Evolutionary conservation across 1,140 invertebrate species (phyloP).

Genomic region (Centruroides vittatus): DNA sequence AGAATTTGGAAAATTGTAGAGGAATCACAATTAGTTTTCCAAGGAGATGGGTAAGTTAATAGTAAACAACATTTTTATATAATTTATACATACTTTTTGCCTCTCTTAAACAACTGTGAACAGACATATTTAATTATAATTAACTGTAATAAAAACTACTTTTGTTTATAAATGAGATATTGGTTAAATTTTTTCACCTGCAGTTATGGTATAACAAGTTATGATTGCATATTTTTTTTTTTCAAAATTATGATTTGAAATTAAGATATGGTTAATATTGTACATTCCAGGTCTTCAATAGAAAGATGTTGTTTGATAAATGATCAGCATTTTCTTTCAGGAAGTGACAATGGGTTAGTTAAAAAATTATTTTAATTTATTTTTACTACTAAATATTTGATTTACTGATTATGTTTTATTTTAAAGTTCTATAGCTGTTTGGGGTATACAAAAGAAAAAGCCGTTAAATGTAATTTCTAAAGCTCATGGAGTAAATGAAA

Average conservation of each 20-base stretch:
- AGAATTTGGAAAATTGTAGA: conserved; percentile 92
- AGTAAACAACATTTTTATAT: not conserved
- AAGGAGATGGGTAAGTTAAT: conserved; percentile 41
- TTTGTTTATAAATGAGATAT: too few relatives aligned
- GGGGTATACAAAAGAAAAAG: conserved; percentile 82
- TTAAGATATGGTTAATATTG: too few relatives aligned
- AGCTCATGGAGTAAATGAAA: conserved; percentile 54
- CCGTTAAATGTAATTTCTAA: conserved; percentile 50
- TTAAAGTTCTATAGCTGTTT: conserved; percentile 53
- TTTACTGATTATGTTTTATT: not conserved
- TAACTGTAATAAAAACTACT: too few relatives aligned
- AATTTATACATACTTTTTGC: not conserved
- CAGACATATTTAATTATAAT: too few relatives aligned
- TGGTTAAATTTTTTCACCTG: too few relatives aligned
- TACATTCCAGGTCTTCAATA: conserved; percentile 45
- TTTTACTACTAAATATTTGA: not conserved
- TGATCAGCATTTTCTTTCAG: conserved; percentile 80
- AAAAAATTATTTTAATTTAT: not conserved
- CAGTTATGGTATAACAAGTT: too few relatives aligned
- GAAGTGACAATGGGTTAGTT: conserved; percentile 66
- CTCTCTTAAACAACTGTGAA: too few relatives aligned
- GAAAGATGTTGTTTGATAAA: conserved; percentile 80
- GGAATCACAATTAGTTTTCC: conserved; percentile 89
- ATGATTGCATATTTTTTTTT: too few relatives aligned
- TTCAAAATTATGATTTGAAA: too few relatives aligned